A percentile compares a stretch with the other conserved stretches of the same genome.
phyloP scores from a whole-genome alignment of 2,797 vertebrate genomes.

The Cynopterus sphinx region DNA sequence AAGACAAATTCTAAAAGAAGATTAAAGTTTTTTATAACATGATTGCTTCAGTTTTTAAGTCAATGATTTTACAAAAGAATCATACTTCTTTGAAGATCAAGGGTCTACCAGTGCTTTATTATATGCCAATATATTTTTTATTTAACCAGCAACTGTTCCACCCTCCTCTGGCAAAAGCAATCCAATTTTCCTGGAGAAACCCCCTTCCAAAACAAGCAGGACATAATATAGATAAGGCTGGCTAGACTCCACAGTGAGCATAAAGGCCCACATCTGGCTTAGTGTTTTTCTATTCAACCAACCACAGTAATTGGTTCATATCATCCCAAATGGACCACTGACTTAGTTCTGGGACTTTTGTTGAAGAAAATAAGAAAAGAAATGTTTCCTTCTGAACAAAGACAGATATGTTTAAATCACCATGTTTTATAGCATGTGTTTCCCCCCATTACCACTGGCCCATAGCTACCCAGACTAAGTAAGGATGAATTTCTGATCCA shows the following conservation, averaged over 20 bases:
- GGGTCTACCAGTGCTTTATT: constrained; percentile 13
- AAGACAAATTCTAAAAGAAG: constrained; percentile 40
- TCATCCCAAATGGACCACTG: neutral
- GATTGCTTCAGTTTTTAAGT: constrained; percentile 38
- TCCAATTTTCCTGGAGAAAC: neutral
- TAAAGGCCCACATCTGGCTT: neutral
- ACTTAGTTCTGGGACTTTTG: neutral
- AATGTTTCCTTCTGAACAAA: neutral
- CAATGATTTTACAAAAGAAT: constrained; percentile 30
- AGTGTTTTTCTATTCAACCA: neutral
- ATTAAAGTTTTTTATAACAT: neutral
- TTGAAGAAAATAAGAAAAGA: neutral
- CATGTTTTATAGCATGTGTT: neutral
- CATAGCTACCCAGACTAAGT: neutral
- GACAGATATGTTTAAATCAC: neutral
- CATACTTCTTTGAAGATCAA: neutral
- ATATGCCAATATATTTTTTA: neutral
- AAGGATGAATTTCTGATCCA: neutral
- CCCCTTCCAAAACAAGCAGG: neutral
- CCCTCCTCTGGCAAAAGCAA: constrained; percentile 14
- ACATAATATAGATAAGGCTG: neutral
- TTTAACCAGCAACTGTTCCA: neutral
- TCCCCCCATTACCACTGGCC: neutral
- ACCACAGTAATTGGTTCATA: neutral
- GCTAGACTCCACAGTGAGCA: neutral